Base-by-base conservation (phyloP, 2,888 invertebrate genomes). In the Oscheius sp. region DNA sequence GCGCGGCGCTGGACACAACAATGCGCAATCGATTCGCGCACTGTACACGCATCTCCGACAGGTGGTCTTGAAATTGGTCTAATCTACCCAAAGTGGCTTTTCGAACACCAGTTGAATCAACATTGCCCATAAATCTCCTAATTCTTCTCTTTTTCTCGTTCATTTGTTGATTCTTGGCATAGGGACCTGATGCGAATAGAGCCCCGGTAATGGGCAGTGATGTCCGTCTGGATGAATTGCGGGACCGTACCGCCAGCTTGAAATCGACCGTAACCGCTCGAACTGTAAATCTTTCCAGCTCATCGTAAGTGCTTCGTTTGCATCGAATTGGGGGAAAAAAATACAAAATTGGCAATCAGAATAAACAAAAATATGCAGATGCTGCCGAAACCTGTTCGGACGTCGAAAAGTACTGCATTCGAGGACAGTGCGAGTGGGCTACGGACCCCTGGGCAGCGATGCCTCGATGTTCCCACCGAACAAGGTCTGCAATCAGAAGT, bases 401-500 rank as follows among this genome's bases (percentile, higher is more conserved):
- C 80, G 88, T 32, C 82, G 85, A 55, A 79, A 84, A 32, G 79
- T 85, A 48, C 78, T 87, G 11, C 88, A 88, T 70, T 87, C 88
- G 35, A 79, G 88, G 53, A 88, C 88, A 13, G 85, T 88, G n/a
- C 84, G 88, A n/a, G 79, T 88, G 50, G 88, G 88, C 35, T 85
- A 85, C 74, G 87, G 88, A 11, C 86, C 82, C 2, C 75, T 82
- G 55, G 77, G 76, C 32, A 76, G 75, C 32, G 82, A 80, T 62
- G 78, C 77, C 53, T 79, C 84, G 7, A 77, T 77, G 10, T 89
- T 85, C 66, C 80, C 87, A 1, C 82, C 95, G 76, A 99, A 99
- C 91, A 94, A 95, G 88, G 96, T 99, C 82, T 93, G 96, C 87
- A 99, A 99, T 92, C 94, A 96, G 92, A 99, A 99, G 92, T 99